Evolutionary conservation across 2,113 vertebrate genomes (phyloP).

Genomic region (Platichthys stellatus): DNA sequence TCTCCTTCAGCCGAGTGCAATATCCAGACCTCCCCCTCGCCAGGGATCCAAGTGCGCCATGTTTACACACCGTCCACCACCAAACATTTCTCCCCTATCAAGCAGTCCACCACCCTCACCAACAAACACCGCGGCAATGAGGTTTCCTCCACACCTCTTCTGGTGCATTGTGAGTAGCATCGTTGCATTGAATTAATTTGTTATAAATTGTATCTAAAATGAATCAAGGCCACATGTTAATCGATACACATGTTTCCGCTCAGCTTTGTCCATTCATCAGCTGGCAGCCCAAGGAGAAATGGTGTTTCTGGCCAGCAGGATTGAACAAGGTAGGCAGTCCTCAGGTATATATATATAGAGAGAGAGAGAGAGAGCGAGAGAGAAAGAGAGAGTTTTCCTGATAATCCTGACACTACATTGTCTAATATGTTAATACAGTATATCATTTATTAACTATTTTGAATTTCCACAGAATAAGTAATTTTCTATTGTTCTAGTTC

Average conservation of each 20-base stretch:
- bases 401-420: too few species aligned
- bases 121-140: constrained; percentile 99
- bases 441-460: too few species aligned
- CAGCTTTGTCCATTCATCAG: constrained; percentile 97
- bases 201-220: not conserved
- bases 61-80: constrained; percentile 98
- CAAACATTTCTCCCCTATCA: constrained; percentile 99
- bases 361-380: too few species aligned
- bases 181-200: not conserved
- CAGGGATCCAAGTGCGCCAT: constrained; percentile 96
- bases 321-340: constrained; percentile 91
- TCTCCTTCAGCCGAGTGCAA: constrained; percentile 92
- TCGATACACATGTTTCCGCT: constrained; percentile 21
- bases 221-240: not conserved
- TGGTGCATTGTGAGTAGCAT: constrained; percentile 92
- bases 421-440: too few species aligned
- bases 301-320: constrained; percentile 94
- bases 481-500: not conserved
- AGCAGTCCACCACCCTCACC: constrained; percentile 97
- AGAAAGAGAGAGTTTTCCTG: too few species aligned
- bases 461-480: too few species aligned
- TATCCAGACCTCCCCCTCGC: constrained; percentile 95
- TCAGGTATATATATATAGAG: too few species aligned
- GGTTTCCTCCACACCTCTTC: constrained; percentile 94
- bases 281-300: constrained; percentile 98